Base-by-base conservation (phyloP, 2,888 invertebrate genomes). In the Azorinus chamasolen region DNA sequence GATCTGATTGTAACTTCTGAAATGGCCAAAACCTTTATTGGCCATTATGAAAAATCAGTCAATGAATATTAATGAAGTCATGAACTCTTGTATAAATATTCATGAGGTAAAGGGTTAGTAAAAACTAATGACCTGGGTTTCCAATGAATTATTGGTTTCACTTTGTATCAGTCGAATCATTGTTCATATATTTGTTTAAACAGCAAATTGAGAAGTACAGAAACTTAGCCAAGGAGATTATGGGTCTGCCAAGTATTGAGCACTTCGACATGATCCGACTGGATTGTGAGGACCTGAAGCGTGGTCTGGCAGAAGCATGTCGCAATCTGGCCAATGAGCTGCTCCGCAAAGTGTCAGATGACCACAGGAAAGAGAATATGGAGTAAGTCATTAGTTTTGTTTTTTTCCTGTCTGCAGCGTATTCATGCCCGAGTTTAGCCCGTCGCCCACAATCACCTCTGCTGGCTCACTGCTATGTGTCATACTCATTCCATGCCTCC, bases 271-370 rank as follows among this genome's bases (percentile, higher is more conserved):
- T 93, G 91, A 92, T 93, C 43, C 88, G 91, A 1, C 87, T 93
- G 45, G 92, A 93, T 77, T 93, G 93, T 83, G 92, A 93, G 68
- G 93, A 93, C 65, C 83, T 93, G 54, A 93, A 93, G 84, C 83
- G 89, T 25, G 93, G 93, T 3, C 81, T 93, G 62, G 88, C 91
- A 16, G 90, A 92, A 53, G 91, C 90, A 18, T 90, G 92, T 12
- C 86, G 91, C 22, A 89, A 87, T 18, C 89, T 89, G 68, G 92
- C 92, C 18, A 87, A 92, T 76, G 89, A 88, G 59, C 87, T 93
- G 14, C 87, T 93, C 41, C 85, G 91, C 25, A 87, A 88, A 45
- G 91, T 93, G 51, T 92, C 92, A 27, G 83, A 89, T 72, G 92
- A 93, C 68, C 92, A 93, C 81, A 86, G 93, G 61, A 80, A 72